These are phyloP conservation scores for Hylomyscus alleni DNA, from an alignment of 2,797 vertebrate genomes.

Conservation along the genomic window DNA sequence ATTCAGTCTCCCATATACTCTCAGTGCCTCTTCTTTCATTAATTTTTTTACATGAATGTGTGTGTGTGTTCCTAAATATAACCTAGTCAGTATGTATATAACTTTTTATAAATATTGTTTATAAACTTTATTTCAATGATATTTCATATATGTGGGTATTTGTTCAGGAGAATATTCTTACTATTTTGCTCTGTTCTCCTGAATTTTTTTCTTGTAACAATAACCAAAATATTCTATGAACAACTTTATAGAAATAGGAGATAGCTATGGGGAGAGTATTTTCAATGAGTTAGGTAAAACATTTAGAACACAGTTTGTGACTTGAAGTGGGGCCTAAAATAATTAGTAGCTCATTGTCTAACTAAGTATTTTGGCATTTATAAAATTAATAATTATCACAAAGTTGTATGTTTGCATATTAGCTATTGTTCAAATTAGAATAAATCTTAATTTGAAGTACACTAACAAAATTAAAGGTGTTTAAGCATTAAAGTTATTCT, in stretches of 20 bases:
- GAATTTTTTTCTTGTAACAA: conserved; percentile 20
- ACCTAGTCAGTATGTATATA: background rate
- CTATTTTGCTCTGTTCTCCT: background rate
- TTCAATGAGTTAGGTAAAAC: conserved; percentile 20
- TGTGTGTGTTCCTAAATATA: background rate
- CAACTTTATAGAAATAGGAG: background rate
- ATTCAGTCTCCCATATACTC: background rate
- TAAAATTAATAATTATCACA: conserved; percentile 27
- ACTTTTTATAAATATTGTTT: background rate
- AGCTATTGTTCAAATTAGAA: conserved; percentile 18
- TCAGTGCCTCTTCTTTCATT: background rate
- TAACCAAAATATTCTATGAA: background rate
- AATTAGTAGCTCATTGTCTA: background rate
- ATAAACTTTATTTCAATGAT: background rate
- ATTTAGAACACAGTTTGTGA: background rate
- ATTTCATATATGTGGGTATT: background rate
- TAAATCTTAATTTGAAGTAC: conserved; percentile 40
- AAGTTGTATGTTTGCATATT: background rate
- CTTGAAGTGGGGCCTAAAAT: conserved; percentile 10
- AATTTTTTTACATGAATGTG: background rate
- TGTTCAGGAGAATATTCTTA: background rate
- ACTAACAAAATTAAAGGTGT: conserved; percentile 24
- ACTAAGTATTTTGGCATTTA: conserved; percentile 8
- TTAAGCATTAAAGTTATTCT: conserved; percentile 1
- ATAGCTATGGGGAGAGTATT: background rate